Percentiles rank a stretch among this genome's conserved stretches.
Conservation (phyloP, 2,888 invertebrate genomes). For the Tyria jacobaeae region DNA sequence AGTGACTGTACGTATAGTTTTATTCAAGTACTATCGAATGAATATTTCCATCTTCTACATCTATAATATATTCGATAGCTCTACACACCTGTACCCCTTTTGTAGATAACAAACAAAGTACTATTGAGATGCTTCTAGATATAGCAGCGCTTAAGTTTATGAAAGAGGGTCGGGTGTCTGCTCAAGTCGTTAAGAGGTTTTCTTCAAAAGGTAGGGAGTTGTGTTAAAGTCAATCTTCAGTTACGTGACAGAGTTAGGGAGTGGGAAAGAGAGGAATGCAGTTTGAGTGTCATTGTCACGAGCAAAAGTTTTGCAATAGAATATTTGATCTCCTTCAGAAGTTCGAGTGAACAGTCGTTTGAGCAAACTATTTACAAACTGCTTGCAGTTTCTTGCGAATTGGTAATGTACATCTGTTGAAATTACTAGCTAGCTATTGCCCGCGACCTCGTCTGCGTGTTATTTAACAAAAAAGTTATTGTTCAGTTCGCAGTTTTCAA, state of each 20-base stretch:
- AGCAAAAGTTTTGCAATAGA: constrained; percentile 5
- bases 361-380: constrained; percentile 2
- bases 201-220: constrained; percentile 30
- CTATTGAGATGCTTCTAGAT: constrained; percentile 42
- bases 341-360: neutral
- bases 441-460: too few relatives aligned
- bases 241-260: constrained; percentile 1
- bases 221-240: constrained; percentile 41
- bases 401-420: too few relatives aligned
- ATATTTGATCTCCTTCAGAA: constrained; percentile 1
- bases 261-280: constrained; percentile 11
- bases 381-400: neutral
- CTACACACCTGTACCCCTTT: constrained; percentile 54
- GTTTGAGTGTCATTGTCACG: constrained; percentile 7
- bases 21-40: constrained; percentile 41
- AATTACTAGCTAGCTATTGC: too few relatives aligned
- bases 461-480: too few relatives aligned
- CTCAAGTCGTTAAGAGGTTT: constrained; percentile 37
- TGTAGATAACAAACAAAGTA: constrained; percentile 40
- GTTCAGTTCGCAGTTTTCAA: too few relatives aligned
- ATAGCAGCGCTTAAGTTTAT: constrained; percentile 29
- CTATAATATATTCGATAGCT: constrained; percentile 56
- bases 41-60: constrained; percentile 16
- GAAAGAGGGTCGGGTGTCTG: constrained; percentile 36
- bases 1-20: constrained; percentile 47